Evolutionary conservation across 2,888 invertebrate genomes (phyloP), one percentile per base, ranked within the genome.

Genomic region (Dorcus parallelipipedus): DNA sequence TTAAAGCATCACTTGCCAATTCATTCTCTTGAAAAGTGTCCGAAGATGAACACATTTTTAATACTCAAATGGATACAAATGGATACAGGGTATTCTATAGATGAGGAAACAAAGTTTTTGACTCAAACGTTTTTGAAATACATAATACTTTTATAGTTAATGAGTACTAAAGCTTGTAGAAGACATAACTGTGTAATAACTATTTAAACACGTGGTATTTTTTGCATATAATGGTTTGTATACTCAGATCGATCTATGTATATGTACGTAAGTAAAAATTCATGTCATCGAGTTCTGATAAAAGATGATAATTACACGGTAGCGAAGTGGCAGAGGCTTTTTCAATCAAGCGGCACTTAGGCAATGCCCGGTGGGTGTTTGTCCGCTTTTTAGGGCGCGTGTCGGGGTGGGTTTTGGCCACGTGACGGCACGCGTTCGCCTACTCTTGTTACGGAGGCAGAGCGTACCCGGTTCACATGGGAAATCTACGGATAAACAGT

Each of bases 321-420:
- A 60, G 50, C 47, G 55, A 57, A 51, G 50, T 56, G 60, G 57
- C 49, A 61, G 55, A 40, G 54, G 59, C 51, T 48, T 62, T 65
- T 63, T 62, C 64, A 63, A 66, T 66, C 65, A 64, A 62, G 61
- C 55, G 59, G 58, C 64, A 63, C 62, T 63, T 64, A 63, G 61
- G 56, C 57, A 62, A 64, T 62, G 61, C 65, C 58, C 50, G 62
- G 60, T 62, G 67, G 68, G 67, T 69, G 69, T 69, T 68, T 69
- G 69, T 66, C 56, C 61, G 67, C 69, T 67, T 70, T 70, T 69
- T 69, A 64, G 54, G 56, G 58, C 68, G 65, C 67, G 69, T 68
- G 69, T 52, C 60, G 50, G 63, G 62, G 60, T 62, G 40, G 64
- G 65, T 62, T 60, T 48, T 43, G 59, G 53, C 45, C 66, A 61